These are phyloP conservation scores for Calliphora vomitoria DNA, from an alignment of 2,888 invertebrate species.

Conservation along the genomic window DNA sequence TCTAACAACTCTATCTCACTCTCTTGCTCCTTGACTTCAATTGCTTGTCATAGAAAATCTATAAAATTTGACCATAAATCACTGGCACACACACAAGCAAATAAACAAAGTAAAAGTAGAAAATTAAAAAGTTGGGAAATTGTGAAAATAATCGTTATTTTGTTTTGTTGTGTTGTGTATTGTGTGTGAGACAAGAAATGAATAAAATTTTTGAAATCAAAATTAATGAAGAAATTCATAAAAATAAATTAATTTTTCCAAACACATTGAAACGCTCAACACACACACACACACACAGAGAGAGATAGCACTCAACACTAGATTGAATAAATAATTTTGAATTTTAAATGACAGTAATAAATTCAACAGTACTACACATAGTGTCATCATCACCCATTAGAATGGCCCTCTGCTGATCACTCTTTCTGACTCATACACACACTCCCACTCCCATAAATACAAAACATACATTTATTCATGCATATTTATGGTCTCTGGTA, in stretches of 20 bases:
- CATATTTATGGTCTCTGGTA: slow-evolving; percentile 10
- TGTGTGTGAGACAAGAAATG: slow-evolving; percentile 33
- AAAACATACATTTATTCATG: not conserved
- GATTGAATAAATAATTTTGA: slow-evolving; percentile 47
- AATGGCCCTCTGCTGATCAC: not conserved
- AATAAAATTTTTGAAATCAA: slow-evolving; percentile 31
- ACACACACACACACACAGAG: not conserved
- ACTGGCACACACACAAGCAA: slow-evolving; percentile 22
- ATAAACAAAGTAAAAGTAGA: not conserved
- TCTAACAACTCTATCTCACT: not conserved
- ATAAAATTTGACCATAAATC: slow-evolving; percentile 52
- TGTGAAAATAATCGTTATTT: slow-evolving; percentile 33
- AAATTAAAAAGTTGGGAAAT: slow-evolving; percentile 31
- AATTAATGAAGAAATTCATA: slow-evolving; percentile 49
- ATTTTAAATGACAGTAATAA: slow-evolving; percentile 51
- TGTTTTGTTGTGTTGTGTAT: too few species aligned
- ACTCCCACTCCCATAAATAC: not conserved
- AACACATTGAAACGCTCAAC: not conserved
- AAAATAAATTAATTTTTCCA: slow-evolving; percentile 44
- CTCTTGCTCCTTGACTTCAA: slow-evolving; percentile 14
- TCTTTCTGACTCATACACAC: not conserved
- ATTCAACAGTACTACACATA: not conserved
- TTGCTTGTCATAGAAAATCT: slow-evolving; percentile 37
- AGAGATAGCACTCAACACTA: not conserved
- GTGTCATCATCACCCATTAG: slow-evolving; percentile 5